Evolutionary conservation across 2,888 invertebrate species (phyloP), one percentile per base, ranked within the genome.

Genomic region (Liopterus haemorrhoidalis): DNA sequence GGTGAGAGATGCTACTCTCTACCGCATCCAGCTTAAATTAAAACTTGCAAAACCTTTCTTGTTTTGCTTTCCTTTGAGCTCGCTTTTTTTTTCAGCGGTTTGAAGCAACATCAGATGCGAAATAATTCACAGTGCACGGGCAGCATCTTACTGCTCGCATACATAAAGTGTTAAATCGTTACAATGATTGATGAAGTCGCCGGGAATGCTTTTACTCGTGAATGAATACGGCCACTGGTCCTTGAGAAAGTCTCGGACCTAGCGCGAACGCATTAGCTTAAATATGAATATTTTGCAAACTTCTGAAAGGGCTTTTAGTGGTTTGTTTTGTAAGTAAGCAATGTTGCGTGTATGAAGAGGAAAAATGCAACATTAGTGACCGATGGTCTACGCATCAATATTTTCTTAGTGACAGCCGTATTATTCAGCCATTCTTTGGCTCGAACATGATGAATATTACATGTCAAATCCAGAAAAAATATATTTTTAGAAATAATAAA

Each of bases 1-100:
- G 39, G 36, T 27, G 35, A 16, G 24, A 27, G 20, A 41, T 30
- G 33, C 12, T 14, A 28, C 15, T 15, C 28, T 8, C 28, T 28
- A 6, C 11, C 28, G 28, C 12, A 12, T 15, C 15, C 15, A 32
- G 46, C 43, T 49, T 44, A 46, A 49, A 46, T 49, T 49, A 46
- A 49, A 49, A 49, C 46, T 46, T 43, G 35, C 46, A 41, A 48
- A 48, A 46, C 50, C 41, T 15, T 21, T 33, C 48, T 47, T 46
- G 49, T 49, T 49, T n/a, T 49, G 41, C 51, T 44, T 42, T 49
- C 45, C 51, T 47, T 49, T 47, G 44, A 48, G 46, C 43, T 48
- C 44, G 44, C 44, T 44, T 51, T 51, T 50, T 49, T 51, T 42
- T 33, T 2, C 12, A 5, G 12, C 49, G 51, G 47, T 46, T 49